Evolutionary conservation across 2,888 invertebrate species (phyloP), one percentile per base, ranked within the genome.

Genomic region (Anagyrus pseudococci): DNA sequence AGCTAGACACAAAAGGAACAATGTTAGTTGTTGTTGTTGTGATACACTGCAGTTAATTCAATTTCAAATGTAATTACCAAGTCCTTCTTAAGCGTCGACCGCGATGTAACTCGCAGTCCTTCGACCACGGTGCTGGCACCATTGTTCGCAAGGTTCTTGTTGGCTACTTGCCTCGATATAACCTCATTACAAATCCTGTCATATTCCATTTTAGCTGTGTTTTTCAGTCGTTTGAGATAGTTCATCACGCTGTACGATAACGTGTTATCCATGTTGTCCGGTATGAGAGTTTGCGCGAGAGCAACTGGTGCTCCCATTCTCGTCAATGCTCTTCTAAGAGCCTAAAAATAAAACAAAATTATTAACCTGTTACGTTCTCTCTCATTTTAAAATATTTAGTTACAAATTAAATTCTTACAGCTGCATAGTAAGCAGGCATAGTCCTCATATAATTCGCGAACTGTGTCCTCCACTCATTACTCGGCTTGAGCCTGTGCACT

Each of bases 381-480:
- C 7, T 22, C 43, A 52, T 40, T 41, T 29, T 19, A 37, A 26
- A 48, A 37, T 23, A 48, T 26, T 44, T 29, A 10, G 4, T 15
- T 48, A 25, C n/a, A 23, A 44, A 22, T 8, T 49, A 49, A 49
- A 29, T 29, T 79, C 84, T 83, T 77, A 91, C 91, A 72, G 87
- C 87, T 55, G 91, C 89, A 82, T 98, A 99, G 82, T 99, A 99
- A 4, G 94, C 90, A 13, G 99, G 99, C 88, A 98, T 94, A n/a
- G 94, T 91, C 72, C 95, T 90, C 71, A 98, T 87, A 77, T 99
- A 99, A 80, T 91, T 92, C 72, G 95, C 94, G 82, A 99, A 97
- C 68, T 93, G 92, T 58, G 90, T 87, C 75, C 94, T 88, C 94
- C 98, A 96, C 77, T 96, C 96, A 50, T 89, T 89, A 13, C 93